A percentile compares a stretch with the other conserved stretches of the same genome.
These are phyloP conservation scores for Schizotus pectinicornis DNA, from an alignment of 2,888 invertebrate species.

Conservation along the genomic window DNA sequence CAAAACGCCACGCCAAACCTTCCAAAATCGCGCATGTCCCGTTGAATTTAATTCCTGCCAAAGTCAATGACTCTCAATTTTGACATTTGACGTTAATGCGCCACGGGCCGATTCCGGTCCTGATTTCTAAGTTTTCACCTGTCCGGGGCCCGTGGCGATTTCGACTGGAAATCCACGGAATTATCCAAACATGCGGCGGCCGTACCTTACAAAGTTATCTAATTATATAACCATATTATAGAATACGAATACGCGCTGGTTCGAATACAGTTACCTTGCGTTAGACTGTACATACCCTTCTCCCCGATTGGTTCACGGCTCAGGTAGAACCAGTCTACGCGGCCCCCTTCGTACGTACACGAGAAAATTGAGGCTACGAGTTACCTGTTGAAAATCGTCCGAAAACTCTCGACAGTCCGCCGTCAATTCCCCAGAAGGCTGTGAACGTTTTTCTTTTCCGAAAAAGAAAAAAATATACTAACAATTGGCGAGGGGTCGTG, in stretches of 20 bases:
- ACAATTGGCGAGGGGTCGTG: conserved; percentile 21
- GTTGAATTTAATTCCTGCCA: neutral
- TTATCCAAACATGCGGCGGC: conserved; percentile 43
- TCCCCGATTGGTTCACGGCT: conserved; percentile 49
- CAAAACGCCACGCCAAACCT: too few species aligned
- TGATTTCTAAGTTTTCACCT: neutral
- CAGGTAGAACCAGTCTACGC: conserved; percentile 57
- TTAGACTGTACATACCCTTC: conserved; percentile 51
- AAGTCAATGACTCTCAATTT: too few species aligned
- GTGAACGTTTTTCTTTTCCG: conserved; percentile 33
- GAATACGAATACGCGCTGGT: conserved; percentile 44
- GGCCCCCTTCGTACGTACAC: conserved; percentile 47
- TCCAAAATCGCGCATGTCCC: neutral
- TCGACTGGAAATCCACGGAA: conserved; percentile 37
- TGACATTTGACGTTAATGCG: neutral
- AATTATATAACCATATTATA: conserved; percentile 55
- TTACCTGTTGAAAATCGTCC: conserved; percentile 44
- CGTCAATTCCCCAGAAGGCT: conserved; percentile 41
- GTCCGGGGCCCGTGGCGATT: conserved; percentile 7
- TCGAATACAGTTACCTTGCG: conserved; percentile 53
- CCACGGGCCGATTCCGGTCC: neutral
- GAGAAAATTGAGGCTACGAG: conserved; percentile 48
- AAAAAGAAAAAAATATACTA: conserved; percentile 8
- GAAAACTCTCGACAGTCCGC: conserved; percentile 35
- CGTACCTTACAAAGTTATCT: conserved; percentile 41